Conservation (phyloP, 2,113 vertebrate species). For the Oryzias melastigma region DNA sequence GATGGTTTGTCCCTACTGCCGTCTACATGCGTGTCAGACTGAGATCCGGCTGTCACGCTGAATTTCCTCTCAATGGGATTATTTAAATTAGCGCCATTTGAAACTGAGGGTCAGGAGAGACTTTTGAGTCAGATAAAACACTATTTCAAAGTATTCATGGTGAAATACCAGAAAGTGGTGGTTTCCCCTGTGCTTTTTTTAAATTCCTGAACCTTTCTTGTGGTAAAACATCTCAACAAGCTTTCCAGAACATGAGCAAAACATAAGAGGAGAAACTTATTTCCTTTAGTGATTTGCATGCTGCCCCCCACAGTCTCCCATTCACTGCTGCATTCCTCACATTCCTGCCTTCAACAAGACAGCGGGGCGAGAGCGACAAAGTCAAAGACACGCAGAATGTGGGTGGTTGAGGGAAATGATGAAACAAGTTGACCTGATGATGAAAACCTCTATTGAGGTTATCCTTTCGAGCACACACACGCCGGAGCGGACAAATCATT, state of each 20-base stretch:
- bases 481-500: not conserved
- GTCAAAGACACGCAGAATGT: constrained; percentile 45
- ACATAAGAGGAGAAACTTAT: constrained; percentile 3
- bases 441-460: constrained; percentile 33
- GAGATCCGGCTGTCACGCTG: constrained; percentile 18
- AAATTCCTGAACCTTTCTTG: too few relatives aligned
- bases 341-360: constrained; percentile 45
- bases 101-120: not conserved
- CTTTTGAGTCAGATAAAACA: constrained; percentile 32
- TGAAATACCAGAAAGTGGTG: not conserved
- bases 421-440: constrained; percentile 18
- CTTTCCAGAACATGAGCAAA: not conserved
- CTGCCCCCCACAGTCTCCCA: constrained; percentile 4
- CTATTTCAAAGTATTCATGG: not conserved
- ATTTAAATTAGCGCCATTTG: constrained; percentile 12
- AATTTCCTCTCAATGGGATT: constrained; percentile 48
- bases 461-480: not conserved
- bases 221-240: not conserved
- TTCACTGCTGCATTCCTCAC: constrained; percentile 51
- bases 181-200: too few relatives aligned
- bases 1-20: constrained; percentile 19
- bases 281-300: constrained; percentile 12
- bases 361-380: constrained; percentile 4
- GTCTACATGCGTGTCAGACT: constrained; percentile 16
- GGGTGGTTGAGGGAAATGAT: constrained; percentile 61